phyloP scores from a whole-genome alignment of 2,113 vertebrate genomes.

The Haemorhous mexicanus region DNA sequence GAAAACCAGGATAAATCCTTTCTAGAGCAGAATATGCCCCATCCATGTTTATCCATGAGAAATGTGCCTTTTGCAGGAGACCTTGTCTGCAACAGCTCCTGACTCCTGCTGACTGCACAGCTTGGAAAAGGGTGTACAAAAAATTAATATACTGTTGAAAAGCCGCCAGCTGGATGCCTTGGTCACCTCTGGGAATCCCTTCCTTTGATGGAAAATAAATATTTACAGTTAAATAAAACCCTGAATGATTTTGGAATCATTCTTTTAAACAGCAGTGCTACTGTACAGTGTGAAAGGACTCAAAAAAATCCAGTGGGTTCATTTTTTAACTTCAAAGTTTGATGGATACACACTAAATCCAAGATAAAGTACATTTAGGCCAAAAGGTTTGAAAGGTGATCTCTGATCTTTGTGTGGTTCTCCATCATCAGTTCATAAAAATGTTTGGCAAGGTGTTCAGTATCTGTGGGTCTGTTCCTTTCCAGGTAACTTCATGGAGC shows the following conservation, averaged over 20 bases:
- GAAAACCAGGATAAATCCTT: background rate
- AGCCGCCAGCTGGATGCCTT: background rate
- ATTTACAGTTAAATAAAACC: constrained; percentile 41
- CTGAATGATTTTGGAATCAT: background rate
- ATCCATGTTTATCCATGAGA: fast-evolving
- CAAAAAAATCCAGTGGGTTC: background rate
- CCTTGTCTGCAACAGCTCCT: constrained; percentile 2
- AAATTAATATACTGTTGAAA: constrained; percentile 33
- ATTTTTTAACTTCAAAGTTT: background rate
- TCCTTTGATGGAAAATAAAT: constrained; percentile 51
- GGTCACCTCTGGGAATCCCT: constrained; percentile 7
- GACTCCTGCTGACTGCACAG: background rate
- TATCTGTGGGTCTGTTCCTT: background rate
- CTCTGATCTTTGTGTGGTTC: background rate
- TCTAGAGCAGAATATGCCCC: background rate
- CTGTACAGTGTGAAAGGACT: background rate
- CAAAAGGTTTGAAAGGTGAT: constrained; percentile 33
- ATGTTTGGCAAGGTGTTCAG: background rate
- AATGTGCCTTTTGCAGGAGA: background rate
- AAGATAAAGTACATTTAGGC: constrained; percentile 35
- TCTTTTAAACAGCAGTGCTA: constrained; percentile 24
- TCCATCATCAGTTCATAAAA: constrained; percentile 42
- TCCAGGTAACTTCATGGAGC: background rate
- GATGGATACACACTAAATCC: background rate
- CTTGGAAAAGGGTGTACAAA: background rate